phyloP scores from a whole-genome alignment of 2,113 vertebrate genomes.

The Lepus europaeus region DNA sequence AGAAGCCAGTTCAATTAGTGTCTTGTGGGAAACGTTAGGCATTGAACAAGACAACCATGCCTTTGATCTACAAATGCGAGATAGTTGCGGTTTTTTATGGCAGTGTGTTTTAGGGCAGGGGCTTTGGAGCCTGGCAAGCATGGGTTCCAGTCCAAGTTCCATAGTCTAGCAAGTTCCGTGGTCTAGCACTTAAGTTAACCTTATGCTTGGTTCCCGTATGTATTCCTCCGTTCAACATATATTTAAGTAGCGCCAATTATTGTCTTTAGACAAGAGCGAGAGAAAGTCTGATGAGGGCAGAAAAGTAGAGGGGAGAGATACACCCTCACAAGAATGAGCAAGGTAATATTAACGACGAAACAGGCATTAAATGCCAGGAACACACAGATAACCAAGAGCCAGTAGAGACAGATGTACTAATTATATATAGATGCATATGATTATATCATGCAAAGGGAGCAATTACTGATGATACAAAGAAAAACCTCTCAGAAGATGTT shows the following conservation, averaged over 20 bases:
- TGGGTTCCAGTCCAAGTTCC: neutral
- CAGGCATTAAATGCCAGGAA: neutral
- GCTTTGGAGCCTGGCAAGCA: neutral
- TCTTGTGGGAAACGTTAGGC: neutral
- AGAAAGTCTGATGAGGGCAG: neutral
- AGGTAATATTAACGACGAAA: neutral
- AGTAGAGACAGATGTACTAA: conserved; percentile 2
- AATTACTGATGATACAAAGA: neutral
- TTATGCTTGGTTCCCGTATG: neutral
- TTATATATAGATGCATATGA: neutral
- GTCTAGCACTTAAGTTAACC: neutral
- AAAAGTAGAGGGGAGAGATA: neutral
- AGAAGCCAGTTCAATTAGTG: neutral
- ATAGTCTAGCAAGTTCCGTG: neutral
- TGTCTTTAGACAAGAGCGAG: neutral
- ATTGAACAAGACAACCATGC: neutral
- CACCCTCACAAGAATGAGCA: neutral
- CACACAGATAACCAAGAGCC: neutral
- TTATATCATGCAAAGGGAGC: conserved; percentile 2
- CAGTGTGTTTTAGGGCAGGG: neutral
- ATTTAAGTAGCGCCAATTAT: conserved; percentile 1
- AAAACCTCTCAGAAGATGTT: conserved; percentile 2
- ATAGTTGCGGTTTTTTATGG: neutral
- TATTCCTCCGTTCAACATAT: neutral
- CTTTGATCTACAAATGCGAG: neutral